Evolutionary conservation across 2,797 vertebrate genomes (phyloP).

Genomic region (Paratrypauchen microcephalus): DNA sequence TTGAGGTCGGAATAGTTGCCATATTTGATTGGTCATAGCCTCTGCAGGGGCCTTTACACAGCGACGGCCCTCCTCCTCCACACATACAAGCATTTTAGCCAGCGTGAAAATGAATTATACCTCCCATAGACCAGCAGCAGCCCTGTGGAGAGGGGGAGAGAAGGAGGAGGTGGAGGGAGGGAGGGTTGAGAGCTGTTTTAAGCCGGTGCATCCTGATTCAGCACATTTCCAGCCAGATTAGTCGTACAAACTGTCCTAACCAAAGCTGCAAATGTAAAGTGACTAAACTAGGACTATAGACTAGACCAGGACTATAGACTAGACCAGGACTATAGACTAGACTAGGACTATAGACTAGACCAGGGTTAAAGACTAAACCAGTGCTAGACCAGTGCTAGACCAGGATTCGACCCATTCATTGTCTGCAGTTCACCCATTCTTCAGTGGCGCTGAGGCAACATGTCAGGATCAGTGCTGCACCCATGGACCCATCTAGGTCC

Average conservation of each 20-base stretch:
- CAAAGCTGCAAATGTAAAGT: conserved; percentile 12
- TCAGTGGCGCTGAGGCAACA: no score
- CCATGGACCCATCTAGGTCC: no score
- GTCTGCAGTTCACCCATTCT: no score
- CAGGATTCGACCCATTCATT: no score
- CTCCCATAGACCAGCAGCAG: conserved; percentile 22
- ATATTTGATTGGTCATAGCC: conserved; percentile 53
- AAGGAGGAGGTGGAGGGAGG: neutral
- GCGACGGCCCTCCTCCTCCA: conserved; percentile 34
- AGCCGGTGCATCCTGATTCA: conserved; percentile 58
- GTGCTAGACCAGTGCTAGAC: no score
- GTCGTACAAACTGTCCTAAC: conserved; percentile 10
- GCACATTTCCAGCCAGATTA: conserved; percentile 42
- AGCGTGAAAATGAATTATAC: conserved; percentile 42
- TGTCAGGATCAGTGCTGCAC: no score
- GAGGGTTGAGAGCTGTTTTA: neutral
- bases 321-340: no score
- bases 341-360: no score
- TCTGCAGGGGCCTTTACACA: conserved; percentile 58
- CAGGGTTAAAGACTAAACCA: no score
- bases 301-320: no score
- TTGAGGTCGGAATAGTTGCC: conserved; percentile 40
- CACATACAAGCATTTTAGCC: conserved; percentile 33
- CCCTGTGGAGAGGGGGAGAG: conserved; percentile 14
- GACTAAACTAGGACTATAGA: no score